phyloP scores from a whole-genome alignment of 2,797 vertebrate species.

The Trematomus bernacchii region DNA sequence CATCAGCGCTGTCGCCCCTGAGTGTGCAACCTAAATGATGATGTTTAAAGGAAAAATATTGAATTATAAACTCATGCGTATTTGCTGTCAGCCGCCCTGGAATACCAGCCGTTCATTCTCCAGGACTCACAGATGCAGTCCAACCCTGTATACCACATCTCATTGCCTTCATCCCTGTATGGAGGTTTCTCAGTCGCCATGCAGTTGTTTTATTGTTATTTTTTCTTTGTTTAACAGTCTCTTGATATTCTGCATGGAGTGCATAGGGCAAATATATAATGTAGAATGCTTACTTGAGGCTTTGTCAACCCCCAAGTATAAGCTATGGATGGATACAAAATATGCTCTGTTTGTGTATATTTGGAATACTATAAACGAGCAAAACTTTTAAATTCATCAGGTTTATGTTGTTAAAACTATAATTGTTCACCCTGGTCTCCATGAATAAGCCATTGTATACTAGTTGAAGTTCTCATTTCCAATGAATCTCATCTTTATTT shows the following conservation, averaged over 20 bases:
- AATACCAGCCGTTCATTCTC: too few relatives aligned
- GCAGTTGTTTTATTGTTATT: not conserved
- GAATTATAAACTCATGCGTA: too few relatives aligned
- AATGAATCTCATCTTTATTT: conserved; percentile 12
- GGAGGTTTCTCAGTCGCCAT: not conserved
- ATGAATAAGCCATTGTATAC: not conserved
- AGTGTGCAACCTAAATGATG: too few relatives aligned
- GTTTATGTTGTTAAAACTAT: not conserved
- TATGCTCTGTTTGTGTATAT: not conserved
- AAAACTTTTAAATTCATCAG: not conserved
- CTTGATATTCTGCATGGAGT: too few relatives aligned
- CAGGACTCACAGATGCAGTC: not conserved
- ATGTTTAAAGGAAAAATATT: too few relatives aligned
- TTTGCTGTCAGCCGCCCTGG: too few relatives aligned
- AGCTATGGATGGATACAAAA: not conserved
- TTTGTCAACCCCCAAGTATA: too few relatives aligned
- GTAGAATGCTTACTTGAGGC: too few relatives aligned
- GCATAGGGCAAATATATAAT: too few relatives aligned
- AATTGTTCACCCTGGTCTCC: not conserved
- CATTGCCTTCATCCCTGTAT: not conserved
- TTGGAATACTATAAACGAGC: not conserved
- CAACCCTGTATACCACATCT: not conserved
- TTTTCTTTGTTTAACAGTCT: too few relatives aligned
- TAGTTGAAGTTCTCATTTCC: not conserved
- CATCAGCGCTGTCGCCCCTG: too few relatives aligned